Conservation (phyloP, 2,888 invertebrate species). For the Metellina segmentata region DNA sequence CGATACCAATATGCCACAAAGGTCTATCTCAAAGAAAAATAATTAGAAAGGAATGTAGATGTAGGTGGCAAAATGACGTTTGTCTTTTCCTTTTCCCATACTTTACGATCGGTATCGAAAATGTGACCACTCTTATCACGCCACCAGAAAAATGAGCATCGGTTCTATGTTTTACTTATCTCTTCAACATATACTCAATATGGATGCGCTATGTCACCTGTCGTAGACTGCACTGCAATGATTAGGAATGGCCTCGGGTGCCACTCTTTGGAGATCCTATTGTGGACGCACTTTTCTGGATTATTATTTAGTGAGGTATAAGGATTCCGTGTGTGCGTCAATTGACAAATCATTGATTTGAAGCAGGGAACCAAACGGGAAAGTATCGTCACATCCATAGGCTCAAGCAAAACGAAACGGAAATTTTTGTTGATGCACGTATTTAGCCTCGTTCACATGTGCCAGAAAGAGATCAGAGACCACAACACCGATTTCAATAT, state of each 20-base stretch:
- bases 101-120: conserved; percentile 55
- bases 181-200: conserved; percentile 7
- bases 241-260: conserved; percentile 42
- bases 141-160: background rate
- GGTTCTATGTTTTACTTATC: conserved; percentile 21
- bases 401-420: too few species aligned
- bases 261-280: conserved; percentile 16
- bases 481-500: too few species aligned
- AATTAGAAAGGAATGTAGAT: too few species aligned
- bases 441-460: too few species aligned
- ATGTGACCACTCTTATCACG: conserved; percentile 42
- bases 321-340: conserved; percentile 47
- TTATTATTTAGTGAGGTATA: conserved; percentile 42
- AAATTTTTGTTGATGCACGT: too few species aligned
- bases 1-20: too few species aligned
- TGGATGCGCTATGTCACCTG: conserved; percentile 52
- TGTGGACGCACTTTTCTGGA: conserved; percentile 11
- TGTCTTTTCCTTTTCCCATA: conserved; percentile 66
- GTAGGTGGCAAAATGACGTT: background rate
- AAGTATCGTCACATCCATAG: too few species aligned
- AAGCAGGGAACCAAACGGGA: too few species aligned
- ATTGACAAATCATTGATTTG: conserved; percentile 42
- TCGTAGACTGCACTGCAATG: conserved; percentile 41
- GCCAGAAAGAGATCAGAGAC: too few species aligned
- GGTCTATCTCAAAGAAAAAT: too few species aligned